phyloP scores from a whole-genome alignment of 2,797 vertebrate genomes.

The Triplophysa yarkandensis region DNA sequence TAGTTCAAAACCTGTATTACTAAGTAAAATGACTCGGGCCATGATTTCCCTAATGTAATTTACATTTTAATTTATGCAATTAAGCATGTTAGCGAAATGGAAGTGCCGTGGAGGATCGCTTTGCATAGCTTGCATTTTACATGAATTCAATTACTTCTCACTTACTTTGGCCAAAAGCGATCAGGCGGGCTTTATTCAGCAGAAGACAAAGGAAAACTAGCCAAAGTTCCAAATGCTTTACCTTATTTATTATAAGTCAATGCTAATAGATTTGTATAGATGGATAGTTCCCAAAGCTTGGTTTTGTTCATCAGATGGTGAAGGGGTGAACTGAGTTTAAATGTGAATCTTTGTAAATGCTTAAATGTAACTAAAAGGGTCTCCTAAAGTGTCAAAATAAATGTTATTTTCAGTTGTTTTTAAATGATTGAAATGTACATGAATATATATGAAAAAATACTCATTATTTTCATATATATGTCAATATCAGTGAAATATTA shows the following conservation, averaged over 20 bases:
- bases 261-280: background rate
- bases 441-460: no score
- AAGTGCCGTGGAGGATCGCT: constrained; percentile 7
- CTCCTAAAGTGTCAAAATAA: no score
- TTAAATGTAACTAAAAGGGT: no score
- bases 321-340: no score
- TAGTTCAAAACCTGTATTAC: constrained; percentile 5
- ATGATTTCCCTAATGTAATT: constrained; percentile 19
- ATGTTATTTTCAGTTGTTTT: no score
- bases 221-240: constrained; percentile 10
- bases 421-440: no score
- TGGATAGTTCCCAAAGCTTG: background rate
- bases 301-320: background rate
- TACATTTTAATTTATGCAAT: background rate
- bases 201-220: no score
- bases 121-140: constrained; percentile 25
- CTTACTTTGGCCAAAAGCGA: background rate
- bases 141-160: constrained; percentile 14
- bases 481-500: no score
- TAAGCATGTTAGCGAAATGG: background rate
- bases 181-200: no score
- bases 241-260: background rate
- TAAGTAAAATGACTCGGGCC: background rate
- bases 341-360: no score
- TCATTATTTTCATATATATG: no score